Evolutionary conservation across 2,113 vertebrate species (phyloP).

Genomic region (Psophia crepitans): DNA sequence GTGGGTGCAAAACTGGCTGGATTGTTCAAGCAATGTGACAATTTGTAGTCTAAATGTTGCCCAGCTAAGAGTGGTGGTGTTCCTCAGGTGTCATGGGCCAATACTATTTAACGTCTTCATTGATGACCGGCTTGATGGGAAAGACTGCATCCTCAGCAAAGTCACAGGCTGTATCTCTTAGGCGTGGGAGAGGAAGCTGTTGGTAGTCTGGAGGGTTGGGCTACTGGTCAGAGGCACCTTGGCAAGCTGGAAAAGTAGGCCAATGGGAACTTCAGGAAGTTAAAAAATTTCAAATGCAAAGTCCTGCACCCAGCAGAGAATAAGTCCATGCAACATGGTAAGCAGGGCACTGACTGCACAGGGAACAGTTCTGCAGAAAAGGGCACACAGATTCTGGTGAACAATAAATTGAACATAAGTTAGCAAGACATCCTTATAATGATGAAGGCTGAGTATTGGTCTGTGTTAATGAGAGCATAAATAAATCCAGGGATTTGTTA

Average conservation of each 20-base stretch:
- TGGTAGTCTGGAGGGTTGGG: neutral
- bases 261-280: neutral
- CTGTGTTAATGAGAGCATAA: neutral
- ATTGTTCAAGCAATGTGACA: neutral
- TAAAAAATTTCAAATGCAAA: neutral
- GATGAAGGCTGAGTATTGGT: neutral
- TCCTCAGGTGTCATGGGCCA: neutral
- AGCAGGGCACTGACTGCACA: neutral
- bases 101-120: neutral
- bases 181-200: neutral
- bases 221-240: neutral
- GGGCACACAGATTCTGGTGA: too few relatives aligned
- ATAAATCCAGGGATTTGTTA: neutral
- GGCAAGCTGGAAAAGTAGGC: neutral
- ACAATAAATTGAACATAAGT: neutral
- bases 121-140: neutral
- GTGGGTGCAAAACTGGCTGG: neutral
- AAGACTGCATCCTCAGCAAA: neutral
- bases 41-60: neutral
- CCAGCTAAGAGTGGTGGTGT: neutral
- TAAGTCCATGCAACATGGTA: neutral
- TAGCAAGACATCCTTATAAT: neutral
- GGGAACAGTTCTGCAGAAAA: neutral
- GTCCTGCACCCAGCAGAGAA: neutral
- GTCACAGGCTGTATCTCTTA: neutral